A percentile compares a stretch with the other conserved stretches of the same genome.
Conservation (phyloP, 2,113 vertebrate species). For the Chroicocephalus ridibundus region DNA sequence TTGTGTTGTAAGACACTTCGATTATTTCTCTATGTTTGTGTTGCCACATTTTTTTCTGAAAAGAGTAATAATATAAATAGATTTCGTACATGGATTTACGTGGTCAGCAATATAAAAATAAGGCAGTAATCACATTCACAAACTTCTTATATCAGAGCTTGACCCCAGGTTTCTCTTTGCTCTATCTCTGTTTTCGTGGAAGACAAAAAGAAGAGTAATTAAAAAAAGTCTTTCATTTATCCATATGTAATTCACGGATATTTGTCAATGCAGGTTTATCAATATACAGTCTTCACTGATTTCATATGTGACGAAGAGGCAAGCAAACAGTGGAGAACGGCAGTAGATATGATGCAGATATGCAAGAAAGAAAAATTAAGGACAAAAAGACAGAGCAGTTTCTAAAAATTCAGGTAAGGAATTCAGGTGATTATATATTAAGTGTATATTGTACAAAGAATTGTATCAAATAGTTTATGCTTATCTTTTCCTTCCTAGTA, state of each 20-base stretch:
- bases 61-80: not conserved
- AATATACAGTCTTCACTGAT: not conserved
- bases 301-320: not conserved
- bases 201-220: not conserved
- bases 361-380: constrained; percentile 15
- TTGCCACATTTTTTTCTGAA: not conserved
- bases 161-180: not conserved
- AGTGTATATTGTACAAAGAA: not conserved
- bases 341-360: not conserved
- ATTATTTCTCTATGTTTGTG: not conserved
- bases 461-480: not conserved
- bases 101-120: not conserved
- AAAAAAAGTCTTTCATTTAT: not conserved
- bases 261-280: constrained; percentile 45
- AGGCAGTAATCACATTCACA: not conserved
- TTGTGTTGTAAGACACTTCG: not conserved
- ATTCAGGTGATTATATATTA: not conserved
- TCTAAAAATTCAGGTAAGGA: constrained; percentile 45
- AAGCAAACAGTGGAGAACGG: not conserved
- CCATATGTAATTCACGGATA: not conserved
- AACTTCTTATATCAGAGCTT: not conserved
- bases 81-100: not conserved
- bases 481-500: not conserved
- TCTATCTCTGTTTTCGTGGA: not conserved
- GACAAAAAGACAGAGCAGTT: not conserved